A percentile compares a stretch with the other conserved stretches of the same genome.
These are phyloP conservation scores for Hirtodrosophila confusa DNA, from an alignment of 2,888 invertebrate species.

Conservation along the genomic window DNA sequence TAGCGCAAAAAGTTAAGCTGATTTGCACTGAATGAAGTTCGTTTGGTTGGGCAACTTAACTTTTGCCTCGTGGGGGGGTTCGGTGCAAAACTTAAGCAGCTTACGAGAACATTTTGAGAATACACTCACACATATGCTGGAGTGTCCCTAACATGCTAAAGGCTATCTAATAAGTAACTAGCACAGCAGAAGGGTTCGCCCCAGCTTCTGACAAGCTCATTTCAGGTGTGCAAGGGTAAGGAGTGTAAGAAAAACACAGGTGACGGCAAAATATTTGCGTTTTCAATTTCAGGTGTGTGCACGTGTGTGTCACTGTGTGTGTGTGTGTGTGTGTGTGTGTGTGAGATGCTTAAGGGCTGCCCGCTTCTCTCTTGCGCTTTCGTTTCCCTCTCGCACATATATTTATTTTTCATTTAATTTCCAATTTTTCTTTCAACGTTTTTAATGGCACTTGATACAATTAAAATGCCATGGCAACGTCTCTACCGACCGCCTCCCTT, in stretches of 20 bases:
- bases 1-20: slow-evolving; percentile 70
- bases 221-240: slow-evolving; percentile 41
- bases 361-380: neutral
- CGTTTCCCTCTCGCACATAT: slow-evolving; percentile 25
- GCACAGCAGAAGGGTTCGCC: slow-evolving; percentile 29
- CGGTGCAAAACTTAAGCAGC: slow-evolving; percentile 69
- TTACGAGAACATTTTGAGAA: slow-evolving; percentile 52
- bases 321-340: slow-evolving; percentile 15
- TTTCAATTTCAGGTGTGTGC: slow-evolving; percentile 45
- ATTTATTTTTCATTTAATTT: slow-evolving; percentile 74
- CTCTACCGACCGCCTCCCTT: slow-evolving; percentile 19
- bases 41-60: slow-evolving; percentile 65
- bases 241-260: slow-evolving; percentile 49
- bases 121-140: slow-evolving; percentile 55
- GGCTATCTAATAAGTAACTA: slow-evolving; percentile 45
- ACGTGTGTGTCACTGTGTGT: slow-evolving; percentile 4
- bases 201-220: slow-evolving; percentile 14
- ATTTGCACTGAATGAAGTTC: slow-evolving; percentile 60
- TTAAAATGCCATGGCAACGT: slow-evolving; percentile 72
- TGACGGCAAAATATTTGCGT: slow-evolving; percentile 64
- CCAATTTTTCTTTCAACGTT: slow-evolving; percentile 66
- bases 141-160: slow-evolving; percentile 24
- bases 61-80: slow-evolving; percentile 54
- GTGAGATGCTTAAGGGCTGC: slow-evolving; percentile 30
- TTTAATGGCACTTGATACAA: slow-evolving; percentile 74